A percentile compares a stretch with the other conserved stretches of the same genome.
Evolutionary conservation across 2,113 vertebrate genomes (phyloP).

Genomic region (Acrocephalus kingi): DNA sequence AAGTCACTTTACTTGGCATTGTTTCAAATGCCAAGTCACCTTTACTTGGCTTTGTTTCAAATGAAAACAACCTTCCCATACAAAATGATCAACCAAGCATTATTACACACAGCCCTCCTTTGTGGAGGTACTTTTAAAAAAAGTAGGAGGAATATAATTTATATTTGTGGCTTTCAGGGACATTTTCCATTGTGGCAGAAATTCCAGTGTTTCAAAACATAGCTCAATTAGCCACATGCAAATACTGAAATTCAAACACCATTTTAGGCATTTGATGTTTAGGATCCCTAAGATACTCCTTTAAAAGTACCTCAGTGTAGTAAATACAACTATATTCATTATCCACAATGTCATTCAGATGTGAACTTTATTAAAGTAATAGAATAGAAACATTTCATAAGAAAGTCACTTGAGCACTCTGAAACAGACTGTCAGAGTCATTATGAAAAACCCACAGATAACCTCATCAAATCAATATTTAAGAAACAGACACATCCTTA

Average conservation of each 20-base stretch:
- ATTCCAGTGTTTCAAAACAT: neutral
- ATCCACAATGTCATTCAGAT: neutral
- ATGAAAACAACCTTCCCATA: neutral
- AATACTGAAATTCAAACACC: neutral
- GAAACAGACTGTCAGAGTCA: neutral
- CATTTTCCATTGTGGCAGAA: neutral
- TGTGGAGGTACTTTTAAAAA: neutral
- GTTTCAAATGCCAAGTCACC: neutral
- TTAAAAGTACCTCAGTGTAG: neutral
- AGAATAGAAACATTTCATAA: neutral
- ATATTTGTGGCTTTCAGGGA: neutral
- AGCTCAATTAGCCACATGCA: neutral
- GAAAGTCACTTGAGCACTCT: neutral
- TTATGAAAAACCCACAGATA: neutral
- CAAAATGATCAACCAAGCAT: neutral
- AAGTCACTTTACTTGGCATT: neutral
- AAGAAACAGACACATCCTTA: neutral
- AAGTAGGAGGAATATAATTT: neutral
- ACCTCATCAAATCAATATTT: neutral
- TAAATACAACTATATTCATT: neutral
- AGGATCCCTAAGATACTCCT: neutral
- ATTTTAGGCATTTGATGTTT: neutral
- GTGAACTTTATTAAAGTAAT: neutral
- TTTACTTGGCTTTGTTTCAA: neutral
- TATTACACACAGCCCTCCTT: neutral